Evolutionary conservation across 2,888 invertebrate species (phyloP), one percentile per base, ranked within the genome.

Genomic region (Meta bourneti): DNA sequence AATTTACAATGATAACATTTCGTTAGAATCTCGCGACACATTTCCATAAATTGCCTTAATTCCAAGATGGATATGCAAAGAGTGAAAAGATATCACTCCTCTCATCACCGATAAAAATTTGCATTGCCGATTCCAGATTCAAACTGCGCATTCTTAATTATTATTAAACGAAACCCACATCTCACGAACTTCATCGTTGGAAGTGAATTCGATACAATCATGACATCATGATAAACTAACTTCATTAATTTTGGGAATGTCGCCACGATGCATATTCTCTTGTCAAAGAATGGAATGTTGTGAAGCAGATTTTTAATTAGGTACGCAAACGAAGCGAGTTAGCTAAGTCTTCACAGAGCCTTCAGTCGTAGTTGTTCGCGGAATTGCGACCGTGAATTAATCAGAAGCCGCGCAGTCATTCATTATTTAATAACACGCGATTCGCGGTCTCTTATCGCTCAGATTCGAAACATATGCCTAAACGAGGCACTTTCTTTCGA

Each of bases 301-400:
- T 72, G 54, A 84, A 74, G 54, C 54, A 20, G 34, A 84, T 84
- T 86, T 86, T 86, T 86, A 86, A 86, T 86, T 86, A 78, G 77
- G 78, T 16, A 20, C 69, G 9, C 69, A 51, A 70, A 69, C 78
- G 52, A 69, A 83, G 72, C 34, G 72, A 19, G 51, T 71, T 13
- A 51, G 82, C 51, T 19, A 71, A 20, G 75, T 79, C 75, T n/a
- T 79, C 78, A 61, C 54, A 48, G 75, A 52, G 74, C 74, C 34
- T 34, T 75, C 75, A 61, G 61, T 49, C 20, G 80, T 34, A 61
- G 61, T 69, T 84, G 71, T 6, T 82, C 48, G 19, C n/a, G n/a
- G 61, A 75, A 74, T 61, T 52, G 16, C 49, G 78, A 34, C 16
- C 74, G 52, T 84, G 74, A 19, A 86, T 78, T 78, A 86, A 85